Evolutionary conservation across 2,888 invertebrate species (phyloP).

Genomic region (Seladonia tumulorum): DNA sequence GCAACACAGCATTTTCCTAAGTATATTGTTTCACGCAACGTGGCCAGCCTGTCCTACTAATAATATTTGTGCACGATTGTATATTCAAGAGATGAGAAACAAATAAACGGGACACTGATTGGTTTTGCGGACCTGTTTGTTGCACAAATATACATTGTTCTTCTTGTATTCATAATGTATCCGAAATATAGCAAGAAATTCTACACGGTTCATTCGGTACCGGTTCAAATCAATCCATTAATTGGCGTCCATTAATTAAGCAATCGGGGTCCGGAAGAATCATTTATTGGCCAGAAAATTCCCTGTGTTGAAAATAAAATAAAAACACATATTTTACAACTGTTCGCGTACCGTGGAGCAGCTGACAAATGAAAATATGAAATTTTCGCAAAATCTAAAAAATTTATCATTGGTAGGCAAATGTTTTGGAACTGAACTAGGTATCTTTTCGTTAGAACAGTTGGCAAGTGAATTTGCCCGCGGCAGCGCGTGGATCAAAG

Average conservation of each 20-base stretch:
- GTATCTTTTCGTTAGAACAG: background rate
- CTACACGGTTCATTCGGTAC: background rate
- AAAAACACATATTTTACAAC: too few relatives aligned
- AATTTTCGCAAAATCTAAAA: background rate
- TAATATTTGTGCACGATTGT: conserved; percentile 3
- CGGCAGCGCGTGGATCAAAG: conserved; percentile 44
- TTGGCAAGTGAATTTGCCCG: background rate
- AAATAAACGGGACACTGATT: background rate
- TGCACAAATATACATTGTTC: background rate
- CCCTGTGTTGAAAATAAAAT: too few relatives aligned
- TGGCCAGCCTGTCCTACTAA: background rate
- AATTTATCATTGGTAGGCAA: background rate
- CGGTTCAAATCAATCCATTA: background rate
- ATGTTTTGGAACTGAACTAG: background rate
- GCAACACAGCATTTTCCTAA: background rate
- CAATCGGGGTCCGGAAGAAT: background rate
- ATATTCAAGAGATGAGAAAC: conserved; percentile 10
- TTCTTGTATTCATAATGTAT: too few relatives aligned
- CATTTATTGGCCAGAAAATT: too few relatives aligned
- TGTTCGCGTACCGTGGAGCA: background rate
- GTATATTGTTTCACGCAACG: background rate
- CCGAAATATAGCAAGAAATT: background rate
- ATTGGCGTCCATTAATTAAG: background rate
- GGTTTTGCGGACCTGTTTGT: background rate
- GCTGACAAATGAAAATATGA: background rate